phyloP scores from a whole-genome alignment of 2,797 vertebrate genomes.

The Delichon dasypus region DNA sequence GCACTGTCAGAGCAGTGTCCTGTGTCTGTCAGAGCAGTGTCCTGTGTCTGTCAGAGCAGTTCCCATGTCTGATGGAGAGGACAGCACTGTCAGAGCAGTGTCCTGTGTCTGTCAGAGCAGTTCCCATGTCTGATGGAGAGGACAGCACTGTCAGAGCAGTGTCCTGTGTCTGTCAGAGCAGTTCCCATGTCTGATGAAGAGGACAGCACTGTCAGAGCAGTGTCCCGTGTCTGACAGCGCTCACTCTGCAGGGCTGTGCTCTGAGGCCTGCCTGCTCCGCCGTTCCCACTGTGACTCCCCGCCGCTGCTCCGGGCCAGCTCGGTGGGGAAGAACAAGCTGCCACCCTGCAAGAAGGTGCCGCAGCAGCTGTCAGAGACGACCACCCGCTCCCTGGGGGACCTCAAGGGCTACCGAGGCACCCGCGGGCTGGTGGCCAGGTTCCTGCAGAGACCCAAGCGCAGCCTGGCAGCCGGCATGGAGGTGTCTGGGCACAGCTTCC shows the following conservation, averaged over 20 bases:
- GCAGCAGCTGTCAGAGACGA: slow-evolving; percentile 83
- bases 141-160: too few species aligned
- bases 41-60: too few species aligned
- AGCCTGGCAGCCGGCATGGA: slow-evolving; percentile 77
- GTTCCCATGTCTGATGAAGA: too few species aligned
- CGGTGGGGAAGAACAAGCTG: slow-evolving; percentile 78
- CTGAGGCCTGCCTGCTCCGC: slow-evolving; percentile 81
- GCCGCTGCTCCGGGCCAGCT: slow-evolving; percentile 78
- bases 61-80: too few species aligned
- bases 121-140: too few species aligned
- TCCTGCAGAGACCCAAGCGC: slow-evolving; percentile 91
- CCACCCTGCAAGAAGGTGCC: slow-evolving; percentile 72
- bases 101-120: too few species aligned
- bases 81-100: too few species aligned
- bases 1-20: neutral
- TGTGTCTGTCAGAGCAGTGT: too few species aligned
- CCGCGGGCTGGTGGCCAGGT: slow-evolving; percentile 88
- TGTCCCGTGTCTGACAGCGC: rapidly evolving
- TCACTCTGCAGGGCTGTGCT: slow-evolving; percentile 75
- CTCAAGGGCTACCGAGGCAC: slow-evolving; percentile 86
- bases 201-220: neutral
- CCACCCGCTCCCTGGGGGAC: slow-evolving; percentile 91
- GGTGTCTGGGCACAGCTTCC: slow-evolving; percentile 72
- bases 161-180: too few species aligned
- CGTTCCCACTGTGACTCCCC: slow-evolving; percentile 76